These are phyloP conservation scores for Anarsia innoxiella DNA, from an alignment of 2,888 invertebrate species.

Conservation along the genomic window DNA sequence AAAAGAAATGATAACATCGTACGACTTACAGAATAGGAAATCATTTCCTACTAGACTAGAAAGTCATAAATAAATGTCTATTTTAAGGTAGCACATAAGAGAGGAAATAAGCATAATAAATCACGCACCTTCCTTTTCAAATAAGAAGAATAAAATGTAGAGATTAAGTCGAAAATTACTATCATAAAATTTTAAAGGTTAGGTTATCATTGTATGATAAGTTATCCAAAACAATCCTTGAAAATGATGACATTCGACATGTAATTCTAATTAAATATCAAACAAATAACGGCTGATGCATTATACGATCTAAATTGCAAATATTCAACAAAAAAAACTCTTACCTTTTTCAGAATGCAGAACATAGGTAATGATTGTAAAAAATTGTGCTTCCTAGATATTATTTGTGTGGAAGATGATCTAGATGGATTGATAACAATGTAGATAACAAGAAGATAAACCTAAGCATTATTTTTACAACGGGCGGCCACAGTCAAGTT, in stretches of 20 bases:
- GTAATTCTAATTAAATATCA: slow-evolving; percentile 18
- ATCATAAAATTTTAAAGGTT: slow-evolving; percentile 29
- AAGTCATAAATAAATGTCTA: too few species aligned
- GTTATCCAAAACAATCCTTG: slow-evolving; percentile 19
- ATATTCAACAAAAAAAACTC: slow-evolving; percentile 8
- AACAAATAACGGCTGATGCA: slow-evolving; percentile 16
- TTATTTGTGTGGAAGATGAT: slow-evolving; percentile 40
- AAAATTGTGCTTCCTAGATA: slow-evolving; percentile 28
- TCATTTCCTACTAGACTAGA: too few species aligned
- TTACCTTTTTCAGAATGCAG: slow-evolving; percentile 61
- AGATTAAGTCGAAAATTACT: too few species aligned
- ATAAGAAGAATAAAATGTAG: too few species aligned
- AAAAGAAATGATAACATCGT: too few species aligned
- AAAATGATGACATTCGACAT: slow-evolving; percentile 26
- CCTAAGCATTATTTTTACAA: slow-evolving; percentile 32
- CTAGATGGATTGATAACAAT: slow-evolving; percentile 51
- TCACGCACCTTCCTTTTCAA: too few species aligned
- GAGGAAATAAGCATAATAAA: too few species aligned
- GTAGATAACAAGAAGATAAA: slow-evolving; percentile 62
- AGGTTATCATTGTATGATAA: slow-evolving; percentile 34
- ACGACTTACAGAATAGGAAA: too few species aligned
- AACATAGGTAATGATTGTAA: slow-evolving; percentile 40
- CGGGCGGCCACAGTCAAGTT: slow-evolving; percentile 21
- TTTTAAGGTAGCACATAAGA: too few species aligned
- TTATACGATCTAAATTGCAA: slow-evolving; percentile 17